Base-by-base conservation (phyloP, 2,888 invertebrate genomes). In the Chrysolina americana region DNA sequence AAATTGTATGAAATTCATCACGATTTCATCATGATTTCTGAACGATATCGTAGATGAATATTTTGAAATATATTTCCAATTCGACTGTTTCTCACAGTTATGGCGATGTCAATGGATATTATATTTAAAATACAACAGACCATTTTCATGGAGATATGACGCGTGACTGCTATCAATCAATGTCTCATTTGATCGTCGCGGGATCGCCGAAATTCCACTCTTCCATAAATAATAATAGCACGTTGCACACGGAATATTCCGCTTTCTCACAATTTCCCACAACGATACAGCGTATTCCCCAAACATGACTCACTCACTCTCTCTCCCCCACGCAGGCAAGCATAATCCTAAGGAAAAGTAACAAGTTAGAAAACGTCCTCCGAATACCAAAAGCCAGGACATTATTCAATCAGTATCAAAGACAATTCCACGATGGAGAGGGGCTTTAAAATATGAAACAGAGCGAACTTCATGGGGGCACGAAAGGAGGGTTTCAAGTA, bases 321-420 rank as follows among this genome's bases (percentile, higher is more conserved):
- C 19, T 15, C 19, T 44, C n/a, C n/a, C n/a, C n/a, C n/a, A n/a
- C n/a, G n/a, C 44, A 63, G 28, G 62, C 59, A 13, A 19, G 23
- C n/a, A 36, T n/a, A 66, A 6, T 62, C 15, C 13, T 3, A 19
- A 47, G 48, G 41, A 36, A 47, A 62, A 47, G 50, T 64, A 36
- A 70, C 21, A 41, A 47, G 47, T 44, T 36, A 68, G 44, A 23
- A 59, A 68, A 68, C 50, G 50, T 50, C 50, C 15, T 28, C 28
- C 9, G 59, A 59, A 59, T 59, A 59, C 59, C 59, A 19, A 72
- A 73, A 71, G 64, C 50, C 68, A 56, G 68, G 71, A 17, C 68
- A 63, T 76, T 73, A 76, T 76, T 73, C 65, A 76, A 71, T 76
- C 63, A 65, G 70, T 71, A 70, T 73, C 73, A 71, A 73, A 48